Conservation (phyloP, 2,113 vertebrate species). For the Porphyrio hochstetteri region DNA sequence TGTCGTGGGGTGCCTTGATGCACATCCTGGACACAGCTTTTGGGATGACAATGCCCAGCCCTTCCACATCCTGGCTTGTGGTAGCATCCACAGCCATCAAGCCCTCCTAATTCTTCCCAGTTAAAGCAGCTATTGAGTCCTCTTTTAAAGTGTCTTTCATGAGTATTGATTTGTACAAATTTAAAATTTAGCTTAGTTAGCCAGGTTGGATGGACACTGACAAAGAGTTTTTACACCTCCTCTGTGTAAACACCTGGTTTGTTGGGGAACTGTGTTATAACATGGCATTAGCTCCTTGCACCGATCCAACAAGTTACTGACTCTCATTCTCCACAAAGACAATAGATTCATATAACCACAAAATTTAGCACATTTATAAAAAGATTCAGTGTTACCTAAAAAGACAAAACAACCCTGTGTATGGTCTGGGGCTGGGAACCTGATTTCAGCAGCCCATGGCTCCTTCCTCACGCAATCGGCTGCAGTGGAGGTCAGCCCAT, state of each 20-base stretch:
- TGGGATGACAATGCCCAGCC: background rate
- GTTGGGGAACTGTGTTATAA: background rate
- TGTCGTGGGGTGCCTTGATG: background rate
- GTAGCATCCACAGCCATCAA: background rate
- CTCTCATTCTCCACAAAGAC: background rate
- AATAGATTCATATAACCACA: background rate
- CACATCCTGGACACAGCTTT: background rate
- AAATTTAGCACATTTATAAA: background rate
- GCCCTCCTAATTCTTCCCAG: background rate
- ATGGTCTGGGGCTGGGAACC: background rate
- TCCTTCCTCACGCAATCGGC: background rate
- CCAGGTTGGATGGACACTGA: background rate
- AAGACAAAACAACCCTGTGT: background rate
- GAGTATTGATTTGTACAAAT: background rate
- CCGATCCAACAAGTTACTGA: background rate
- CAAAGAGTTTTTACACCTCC: background rate
- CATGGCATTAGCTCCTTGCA: background rate
- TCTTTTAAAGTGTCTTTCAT: background rate
- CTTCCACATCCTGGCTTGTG: background rate
- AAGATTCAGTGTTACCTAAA: background rate
- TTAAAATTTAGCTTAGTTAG: background rate
- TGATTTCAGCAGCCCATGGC: background rate
- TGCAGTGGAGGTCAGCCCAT: slow-evolving; percentile 4
- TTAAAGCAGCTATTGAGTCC: background rate
- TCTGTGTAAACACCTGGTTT: background rate